A percentile compares a stretch with the other conserved stretches of the same genome.
These are phyloP conservation scores for Eulemur rubriventer DNA, from an alignment of 2,797 vertebrate genomes.

Conservation along the genomic window DNA sequence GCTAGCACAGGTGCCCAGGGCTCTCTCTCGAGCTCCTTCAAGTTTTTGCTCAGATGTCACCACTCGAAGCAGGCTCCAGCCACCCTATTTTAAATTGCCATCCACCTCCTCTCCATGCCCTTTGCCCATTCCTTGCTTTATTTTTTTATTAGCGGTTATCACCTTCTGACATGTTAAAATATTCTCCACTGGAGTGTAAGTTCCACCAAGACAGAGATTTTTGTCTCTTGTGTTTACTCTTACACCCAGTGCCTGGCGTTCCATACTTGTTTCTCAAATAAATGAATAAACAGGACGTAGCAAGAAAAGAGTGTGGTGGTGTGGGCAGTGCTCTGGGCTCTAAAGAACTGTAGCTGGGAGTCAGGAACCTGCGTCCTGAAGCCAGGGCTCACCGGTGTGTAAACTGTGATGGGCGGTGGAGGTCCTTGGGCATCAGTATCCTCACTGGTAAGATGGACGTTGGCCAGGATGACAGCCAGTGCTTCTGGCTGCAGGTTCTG, in stretches of 20 bases:
- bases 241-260: not conserved
- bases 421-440: not conserved
- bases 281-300: not conserved
- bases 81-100: not conserved
- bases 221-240: not conserved
- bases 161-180: not conserved
- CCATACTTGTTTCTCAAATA: not conserved
- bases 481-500: not conserved
- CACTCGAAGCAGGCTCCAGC: not conserved
- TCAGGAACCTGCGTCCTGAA: not conserved
- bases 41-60: not conserved
- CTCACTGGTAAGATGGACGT: not conserved
- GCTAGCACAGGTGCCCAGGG: rapidly evolving
- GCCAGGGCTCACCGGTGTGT: not conserved
- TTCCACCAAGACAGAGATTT: not conserved
- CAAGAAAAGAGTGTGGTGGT: not conserved
- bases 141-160: not conserved
- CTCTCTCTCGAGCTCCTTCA: not conserved
- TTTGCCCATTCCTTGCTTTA: not conserved
- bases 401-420: not conserved
- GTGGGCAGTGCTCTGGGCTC: not conserved
- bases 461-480: not conserved
- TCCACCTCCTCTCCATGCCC: not conserved
- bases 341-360: not conserved
- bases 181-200: not conserved